Base-by-base conservation (phyloP, 2,888 invertebrate species). In the Hofmannophila pseudospretella region DNA sequence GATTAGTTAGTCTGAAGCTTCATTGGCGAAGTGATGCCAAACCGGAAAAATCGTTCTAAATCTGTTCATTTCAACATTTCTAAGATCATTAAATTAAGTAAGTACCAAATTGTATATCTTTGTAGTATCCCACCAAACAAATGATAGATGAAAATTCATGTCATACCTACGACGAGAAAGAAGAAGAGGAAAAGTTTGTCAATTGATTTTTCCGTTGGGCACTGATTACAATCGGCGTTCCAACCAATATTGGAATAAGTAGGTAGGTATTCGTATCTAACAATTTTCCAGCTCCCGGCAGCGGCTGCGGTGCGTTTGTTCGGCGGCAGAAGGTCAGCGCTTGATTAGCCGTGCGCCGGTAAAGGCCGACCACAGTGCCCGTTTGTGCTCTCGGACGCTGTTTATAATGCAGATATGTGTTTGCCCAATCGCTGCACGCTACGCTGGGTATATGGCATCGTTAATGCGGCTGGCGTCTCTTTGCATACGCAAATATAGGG, bases 331-430 rank as follows among this genome's bases (percentile, higher is more conserved):
- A 84, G 82, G 84, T 79, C 82, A 82, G 82, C 65, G 51, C 80
- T 84, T 85, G 85, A 85, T 85, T 86, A 84, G 84, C 77, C 72
- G 75, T 69, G 79, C 32, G 25, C 77, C 78, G 76, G 79, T 79
- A 81, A 78, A 85, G 84, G 82, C 79, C 75, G 69, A 85, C 86
- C 85, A 79, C 86, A 84, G 74, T 67, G 78, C 81, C 76, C 82
- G 87, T 84, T 86, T 85, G 87, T 81, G 77, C 76, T 68, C 73
- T 71, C 75, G 78, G 76, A 70, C 72, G 76, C 27, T 87, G 87
- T 87, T 87, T 87, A 87, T 87, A 87, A 87, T 87, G 87, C 86
- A 86, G 87, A 88, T 88, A 87, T 86, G 84, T 87, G 86, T 86
- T 85, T 85, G 86, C 85, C 80, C 84, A 85, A 85, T 86, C 82